phyloP scores from a whole-genome alignment of 2,888 invertebrate species.

The Andrena dorsata region DNA sequence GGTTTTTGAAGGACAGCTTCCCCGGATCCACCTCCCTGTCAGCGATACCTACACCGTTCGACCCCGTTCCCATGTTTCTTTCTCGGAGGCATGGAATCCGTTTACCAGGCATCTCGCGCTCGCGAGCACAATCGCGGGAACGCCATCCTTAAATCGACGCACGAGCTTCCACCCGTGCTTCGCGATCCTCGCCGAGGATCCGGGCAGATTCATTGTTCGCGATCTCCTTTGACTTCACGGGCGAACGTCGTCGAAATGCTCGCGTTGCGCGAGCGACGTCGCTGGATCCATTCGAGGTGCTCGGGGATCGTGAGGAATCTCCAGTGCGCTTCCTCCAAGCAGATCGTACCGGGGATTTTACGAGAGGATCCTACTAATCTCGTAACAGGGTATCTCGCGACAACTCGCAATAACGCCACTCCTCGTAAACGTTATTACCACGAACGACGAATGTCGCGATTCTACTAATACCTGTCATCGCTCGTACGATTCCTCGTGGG shows the following conservation, averaged over 20 bases:
- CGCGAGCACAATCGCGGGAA: conserved; percentile 7
- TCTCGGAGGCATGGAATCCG: conserved; percentile 33
- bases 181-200: conserved; percentile 5
- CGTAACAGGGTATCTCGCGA: conserved; percentile 34
- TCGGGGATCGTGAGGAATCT: neutral
- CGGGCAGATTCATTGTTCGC: conserved; percentile 7
- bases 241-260: neutral
- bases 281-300: neutral
- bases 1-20: conserved; percentile 54
- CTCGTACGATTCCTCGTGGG: conserved; percentile 1
- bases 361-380: conserved; percentile 58
- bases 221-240: conserved; percentile 7
- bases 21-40: conserved; percentile 38
- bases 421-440: conserved; percentile 70
- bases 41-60: conserved; percentile 27
- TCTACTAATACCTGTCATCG: conserved; percentile 38
- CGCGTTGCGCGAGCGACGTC: neutral
- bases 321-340: neutral
- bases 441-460: conserved; percentile 47
- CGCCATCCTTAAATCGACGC: neutral
- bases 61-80: conserved; percentile 61
- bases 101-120: conserved; percentile 23
- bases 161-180: neutral
- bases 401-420: conserved; percentile 36
- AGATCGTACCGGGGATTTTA: conserved; percentile 50